Evolutionary conservation across 2,797 vertebrate genomes (phyloP), one percentile per base, ranked within the genome.

Genomic region (Acanthiza pusilla): DNA sequence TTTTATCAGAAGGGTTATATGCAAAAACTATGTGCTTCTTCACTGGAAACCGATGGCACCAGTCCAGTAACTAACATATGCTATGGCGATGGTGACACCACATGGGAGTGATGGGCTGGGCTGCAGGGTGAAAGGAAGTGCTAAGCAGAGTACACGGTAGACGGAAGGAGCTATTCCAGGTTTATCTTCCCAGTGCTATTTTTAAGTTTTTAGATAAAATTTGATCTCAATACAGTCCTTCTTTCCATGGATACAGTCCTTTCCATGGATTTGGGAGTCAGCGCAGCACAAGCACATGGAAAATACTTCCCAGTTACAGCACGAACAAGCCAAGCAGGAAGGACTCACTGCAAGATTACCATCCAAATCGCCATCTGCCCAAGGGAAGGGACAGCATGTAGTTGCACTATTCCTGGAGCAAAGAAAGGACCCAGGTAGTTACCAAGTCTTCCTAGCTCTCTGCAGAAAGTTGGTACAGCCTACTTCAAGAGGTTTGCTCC

Each of bases 1-100:
- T 96, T 97, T 97, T 96, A 96, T 97, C 94, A 96, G 93, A 93
- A 96, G 91, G 88, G 54, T 90, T 96, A 76, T 92, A 94, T 96
- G 84, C 84, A 95, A 96, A 97, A 96, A 95, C 94, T 97, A 86
- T 47, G 91, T 91, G 95, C 89, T 96, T 88, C 93, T 88, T 97
- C 94, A 71, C 90, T 66, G 91, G 82, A 95, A 97, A 97, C 92
- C 94, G 73, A 54, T 97, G 97, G 97, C 94, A 97, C 90, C 88
- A 34, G 53, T 96, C 97, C 96, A 98, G 92, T 85, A 91, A 94
- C 89, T 95, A 94, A 85, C 97, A 97, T 95, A 96, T 86, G 93
- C 75, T 91, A 67, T 91, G 88, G 89, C 36, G 18, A 43, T 1
- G 53, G 89, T 88, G 95, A 91, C 92, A 79, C 66, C 96, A 82